Base-by-base conservation (phyloP, 2,797 vertebrate species). In the Acipenser oxyrinchus region DNA sequence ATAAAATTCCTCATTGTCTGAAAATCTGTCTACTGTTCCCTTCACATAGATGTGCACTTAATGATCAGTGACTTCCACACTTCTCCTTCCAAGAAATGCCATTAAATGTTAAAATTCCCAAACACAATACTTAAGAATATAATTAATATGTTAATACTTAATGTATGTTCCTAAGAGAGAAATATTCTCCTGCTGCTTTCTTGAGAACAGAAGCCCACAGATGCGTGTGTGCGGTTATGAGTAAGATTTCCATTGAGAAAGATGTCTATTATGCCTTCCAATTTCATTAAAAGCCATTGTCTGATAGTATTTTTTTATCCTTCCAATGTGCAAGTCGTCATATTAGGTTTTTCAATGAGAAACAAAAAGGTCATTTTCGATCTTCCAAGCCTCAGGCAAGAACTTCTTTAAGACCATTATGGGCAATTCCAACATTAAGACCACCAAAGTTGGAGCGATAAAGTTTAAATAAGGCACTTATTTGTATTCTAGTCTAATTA, bases 401-500 rank as follows among this genome's bases (percentile, higher is more conserved):
- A 13, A 37, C 51, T 13, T 63, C 6, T 12, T 63, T 63, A 58
- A 68, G 67, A 68, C 67, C 12, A 58, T 58, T 58, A 11, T 58
- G 10, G 10, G 9, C 55, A 10, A n/a, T 8, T 11, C 10, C 55
- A 12, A n/a, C 12, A 12, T 58, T 58, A 10, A 58, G 55, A 58
- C 55, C 9, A 9, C 51, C 51, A 9, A 9, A 12, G 55, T 58
- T 58, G 9, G 55, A 11, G 6, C 11, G 9, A 12, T 58, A 58
- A 58, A 58, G 55, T 58, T 58, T 15, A 62, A 37, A 73, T 74
- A 80, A 67, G 75, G 67, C 69, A 75, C 73, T 50, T 70, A 67
- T 64, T 66, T 71, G 66, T 74, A 62, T 70, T 70, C 68, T 74
- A 73, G 70, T 70, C 82, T 73, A 53, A 69, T 63, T 65, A 4